These are phyloP conservation scores for Acanthosoma haemorrhoidale DNA, from an alignment of 2,888 invertebrate genomes.

Conservation along the genomic window DNA sequence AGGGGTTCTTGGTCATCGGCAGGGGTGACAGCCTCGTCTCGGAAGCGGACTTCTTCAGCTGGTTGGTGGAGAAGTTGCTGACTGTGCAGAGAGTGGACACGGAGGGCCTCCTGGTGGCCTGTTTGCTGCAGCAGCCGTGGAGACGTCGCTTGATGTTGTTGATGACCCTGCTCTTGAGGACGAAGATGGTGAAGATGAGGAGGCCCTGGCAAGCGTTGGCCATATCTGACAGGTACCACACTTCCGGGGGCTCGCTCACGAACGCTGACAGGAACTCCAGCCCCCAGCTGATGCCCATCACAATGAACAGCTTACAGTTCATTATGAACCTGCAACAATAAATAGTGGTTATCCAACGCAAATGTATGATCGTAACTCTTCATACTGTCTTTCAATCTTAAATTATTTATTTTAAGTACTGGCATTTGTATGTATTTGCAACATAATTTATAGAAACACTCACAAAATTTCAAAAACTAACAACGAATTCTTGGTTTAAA, in stretches of 20 bases:
- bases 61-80: not conserved
- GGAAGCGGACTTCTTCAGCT: not conserved
- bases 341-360: no score
- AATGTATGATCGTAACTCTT: no score
- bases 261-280: conserved; percentile 59
- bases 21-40: conserved; percentile 6
- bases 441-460: no score
- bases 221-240: conserved; percentile 55
- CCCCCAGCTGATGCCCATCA: conserved; percentile 73
- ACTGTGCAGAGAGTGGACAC: conserved; percentile 34
- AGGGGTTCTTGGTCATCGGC: not conserved
- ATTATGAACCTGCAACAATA: conserved; percentile 56
- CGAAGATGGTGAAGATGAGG: conserved; percentile 66
- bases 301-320: conserved; percentile 68
- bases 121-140: not conserved
- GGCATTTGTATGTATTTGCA: no score
- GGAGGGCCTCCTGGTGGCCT: conserved; percentile 21
- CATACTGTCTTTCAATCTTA: no score
- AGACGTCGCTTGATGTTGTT: not conserved
- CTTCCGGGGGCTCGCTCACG: conserved; percentile 47
- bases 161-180: conserved; percentile 60
- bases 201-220: conserved; percentile 66
- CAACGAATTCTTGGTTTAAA: no score
- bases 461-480: no score
- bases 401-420: no score